Percentiles rank a stretch among this genome's conserved stretches.
Evolutionary conservation across 2,888 invertebrate species (phyloP).

Genomic region (Apotomis betuletana): DNA sequence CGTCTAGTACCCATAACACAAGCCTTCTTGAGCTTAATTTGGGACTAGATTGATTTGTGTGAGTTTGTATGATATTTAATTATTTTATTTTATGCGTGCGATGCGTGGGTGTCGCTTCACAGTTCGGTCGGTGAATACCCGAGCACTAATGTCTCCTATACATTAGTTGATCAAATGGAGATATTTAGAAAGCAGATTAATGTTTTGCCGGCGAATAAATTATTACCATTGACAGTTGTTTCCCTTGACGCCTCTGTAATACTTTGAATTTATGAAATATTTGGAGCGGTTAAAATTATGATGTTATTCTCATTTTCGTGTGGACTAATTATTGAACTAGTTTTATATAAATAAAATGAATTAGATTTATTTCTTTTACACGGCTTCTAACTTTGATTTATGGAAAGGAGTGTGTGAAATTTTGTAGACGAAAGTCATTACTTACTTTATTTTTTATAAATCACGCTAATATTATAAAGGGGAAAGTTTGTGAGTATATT

Average conservation of each 20-base stretch:
- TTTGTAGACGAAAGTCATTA: no score
- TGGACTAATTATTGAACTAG: neutral
- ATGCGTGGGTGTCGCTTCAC: neutral
- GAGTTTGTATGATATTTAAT: no score
- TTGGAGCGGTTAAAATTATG: constrained; percentile 7
- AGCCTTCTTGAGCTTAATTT: no score
- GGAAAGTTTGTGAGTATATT: no score
- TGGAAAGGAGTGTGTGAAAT: no score
- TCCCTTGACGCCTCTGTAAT: constrained; percentile 4
- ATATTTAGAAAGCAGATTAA: constrained; percentile 32
- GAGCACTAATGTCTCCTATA: neutral
- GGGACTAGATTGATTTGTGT: no score
- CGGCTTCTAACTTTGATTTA: no score
- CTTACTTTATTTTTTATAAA: no score
- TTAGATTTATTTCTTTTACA: no score
- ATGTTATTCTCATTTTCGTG: neutral
- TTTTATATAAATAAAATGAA: neutral
- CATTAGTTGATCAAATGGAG: constrained; percentile 23
- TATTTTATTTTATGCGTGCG: no score
- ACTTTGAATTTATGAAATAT: constrained; percentile 8
- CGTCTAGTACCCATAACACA: no score
- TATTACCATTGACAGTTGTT: constrained; percentile 19
- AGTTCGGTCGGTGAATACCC: constrained; percentile 9
- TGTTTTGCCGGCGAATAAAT: constrained; percentile 21
- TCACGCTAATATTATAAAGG: no score